phyloP scores from a whole-genome alignment of 1,140 invertebrate species.

The Phocides pigmalion region DNA sequence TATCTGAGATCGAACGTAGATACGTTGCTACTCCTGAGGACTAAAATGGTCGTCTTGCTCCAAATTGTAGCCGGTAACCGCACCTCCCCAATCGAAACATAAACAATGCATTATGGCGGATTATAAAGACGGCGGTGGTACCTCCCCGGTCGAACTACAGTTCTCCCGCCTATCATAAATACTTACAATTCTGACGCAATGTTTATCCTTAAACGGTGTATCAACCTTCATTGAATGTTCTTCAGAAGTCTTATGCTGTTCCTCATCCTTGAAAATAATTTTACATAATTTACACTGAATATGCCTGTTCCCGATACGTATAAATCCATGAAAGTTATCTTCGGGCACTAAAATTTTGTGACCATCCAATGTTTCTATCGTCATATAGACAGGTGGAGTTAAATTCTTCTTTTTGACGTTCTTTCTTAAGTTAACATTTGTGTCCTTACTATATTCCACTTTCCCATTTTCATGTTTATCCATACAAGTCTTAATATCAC shows the following conservation, averaged over 20 bases:
- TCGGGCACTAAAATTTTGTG: conserved; percentile 10
- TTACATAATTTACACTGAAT: conserved; percentile 32
- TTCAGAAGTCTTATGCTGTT: conserved; percentile 24
- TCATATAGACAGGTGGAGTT: neutral
- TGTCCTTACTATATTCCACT: too few relatives aligned
- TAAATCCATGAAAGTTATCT: conserved; percentile 27
- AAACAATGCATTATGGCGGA: too few relatives aligned
- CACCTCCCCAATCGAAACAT: too few relatives aligned
- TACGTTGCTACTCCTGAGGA: too few relatives aligned
- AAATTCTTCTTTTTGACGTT: neutral
- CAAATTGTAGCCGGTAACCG: too few relatives aligned
- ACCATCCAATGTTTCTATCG: conserved; percentile 29
- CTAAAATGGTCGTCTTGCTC: too few relatives aligned
- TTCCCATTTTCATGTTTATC: conserved; percentile 10
- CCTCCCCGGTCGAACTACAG: too few relatives aligned
- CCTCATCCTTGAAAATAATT: conserved; percentile 14
- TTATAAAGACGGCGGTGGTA: too few relatives aligned
- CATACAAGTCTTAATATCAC: conserved; percentile 5
- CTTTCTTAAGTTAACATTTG: neutral
- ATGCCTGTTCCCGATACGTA: neutral
- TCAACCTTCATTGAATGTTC: conserved; percentile 16
- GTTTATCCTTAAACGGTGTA: conserved; percentile 26
- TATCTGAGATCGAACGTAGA: too few relatives aligned
- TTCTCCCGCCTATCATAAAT: too few relatives aligned
- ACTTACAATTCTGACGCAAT: conserved; percentile 35